Evolutionary conservation across 2,888 invertebrate genomes (phyloP).

Genomic region (Cybosia mesomella): DNA sequence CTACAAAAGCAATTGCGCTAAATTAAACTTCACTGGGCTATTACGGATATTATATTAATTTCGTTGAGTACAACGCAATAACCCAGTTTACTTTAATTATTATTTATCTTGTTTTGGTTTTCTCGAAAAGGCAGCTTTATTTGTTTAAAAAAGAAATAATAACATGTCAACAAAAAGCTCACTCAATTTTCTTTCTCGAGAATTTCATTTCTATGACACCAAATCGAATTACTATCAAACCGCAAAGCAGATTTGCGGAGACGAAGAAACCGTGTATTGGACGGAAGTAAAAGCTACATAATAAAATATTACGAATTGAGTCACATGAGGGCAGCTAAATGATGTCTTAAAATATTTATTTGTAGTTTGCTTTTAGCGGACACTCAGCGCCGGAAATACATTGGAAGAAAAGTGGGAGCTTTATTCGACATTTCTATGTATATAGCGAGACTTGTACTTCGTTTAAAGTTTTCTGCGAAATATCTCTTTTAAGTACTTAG

Average conservation of each 20-base stretch:
- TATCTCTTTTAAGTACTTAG: background rate
- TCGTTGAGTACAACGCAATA: too few species aligned
- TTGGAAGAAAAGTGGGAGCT: conserved; percentile 42
- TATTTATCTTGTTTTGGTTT: too few species aligned
- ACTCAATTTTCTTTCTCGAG: conserved; percentile 8
- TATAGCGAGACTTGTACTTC: background rate
- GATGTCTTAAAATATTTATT: conserved; percentile 63
- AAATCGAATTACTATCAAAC: conserved; percentile 30
- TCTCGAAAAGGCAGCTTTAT: background rate
- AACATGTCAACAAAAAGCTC: background rate
- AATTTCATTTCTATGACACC: conserved; percentile 14
- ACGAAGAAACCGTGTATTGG: conserved; percentile 37
- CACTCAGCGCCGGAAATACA: conserved; percentile 58
- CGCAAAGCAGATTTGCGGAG: conserved; percentile 28
- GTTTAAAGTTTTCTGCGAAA: conserved; percentile 9
- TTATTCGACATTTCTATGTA: conserved; percentile 19
- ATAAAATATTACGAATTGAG: conserved; percentile 55
- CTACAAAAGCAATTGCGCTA: too few species aligned
- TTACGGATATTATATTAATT: too few species aligned
- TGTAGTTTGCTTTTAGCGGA: conserved; percentile 63
- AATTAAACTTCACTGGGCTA: too few species aligned
- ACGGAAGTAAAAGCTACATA: conserved; percentile 38
- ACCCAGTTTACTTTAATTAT: too few species aligned
- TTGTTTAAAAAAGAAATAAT: too few species aligned
- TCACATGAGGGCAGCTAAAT: conserved; percentile 55